These are phyloP conservation scores for Numenius arquata DNA, from an alignment of 2,113 vertebrate genomes.

Conservation along the genomic window DNA sequence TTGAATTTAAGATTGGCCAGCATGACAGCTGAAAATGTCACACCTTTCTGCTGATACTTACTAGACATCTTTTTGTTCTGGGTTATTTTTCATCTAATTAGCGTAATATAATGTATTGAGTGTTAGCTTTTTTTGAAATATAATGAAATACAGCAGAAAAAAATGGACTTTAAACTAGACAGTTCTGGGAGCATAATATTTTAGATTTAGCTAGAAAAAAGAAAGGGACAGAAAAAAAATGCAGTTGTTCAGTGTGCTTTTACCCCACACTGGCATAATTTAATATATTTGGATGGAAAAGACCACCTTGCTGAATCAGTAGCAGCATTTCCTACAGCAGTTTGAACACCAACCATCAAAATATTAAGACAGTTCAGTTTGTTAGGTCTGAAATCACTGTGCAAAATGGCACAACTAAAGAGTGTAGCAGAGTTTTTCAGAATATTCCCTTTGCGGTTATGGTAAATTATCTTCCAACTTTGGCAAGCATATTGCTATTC, in stretches of 20 bases:
- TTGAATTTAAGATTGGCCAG: conserved; percentile 21
- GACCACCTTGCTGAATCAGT: background rate
- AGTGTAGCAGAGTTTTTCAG: background rate
- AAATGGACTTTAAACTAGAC: background rate
- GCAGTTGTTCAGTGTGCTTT: background rate
- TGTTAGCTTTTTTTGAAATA: background rate
- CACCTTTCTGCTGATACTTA: background rate
- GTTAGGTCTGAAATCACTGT: background rate
- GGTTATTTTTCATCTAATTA: conserved; percentile 27
- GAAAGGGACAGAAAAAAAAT: background rate
- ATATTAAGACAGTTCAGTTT: conserved; percentile 19
- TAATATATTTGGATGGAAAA: background rate
- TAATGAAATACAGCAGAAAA: background rate
- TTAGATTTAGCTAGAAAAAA: background rate
- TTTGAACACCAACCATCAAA: background rate
- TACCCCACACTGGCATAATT: background rate
- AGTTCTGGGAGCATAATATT: background rate
- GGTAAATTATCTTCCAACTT: background rate
- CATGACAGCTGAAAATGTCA: conserved; percentile 45
- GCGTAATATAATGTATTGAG: background rate
- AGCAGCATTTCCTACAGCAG: background rate
- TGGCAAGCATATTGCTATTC: background rate
- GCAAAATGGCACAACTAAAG: background rate
- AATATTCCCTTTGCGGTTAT: background rate
- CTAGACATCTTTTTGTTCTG: background rate